Evolutionary conservation across 2,888 invertebrate species (phyloP), one percentile per base, ranked within the genome.

Genomic region (Ametastegia equiseti): DNA sequence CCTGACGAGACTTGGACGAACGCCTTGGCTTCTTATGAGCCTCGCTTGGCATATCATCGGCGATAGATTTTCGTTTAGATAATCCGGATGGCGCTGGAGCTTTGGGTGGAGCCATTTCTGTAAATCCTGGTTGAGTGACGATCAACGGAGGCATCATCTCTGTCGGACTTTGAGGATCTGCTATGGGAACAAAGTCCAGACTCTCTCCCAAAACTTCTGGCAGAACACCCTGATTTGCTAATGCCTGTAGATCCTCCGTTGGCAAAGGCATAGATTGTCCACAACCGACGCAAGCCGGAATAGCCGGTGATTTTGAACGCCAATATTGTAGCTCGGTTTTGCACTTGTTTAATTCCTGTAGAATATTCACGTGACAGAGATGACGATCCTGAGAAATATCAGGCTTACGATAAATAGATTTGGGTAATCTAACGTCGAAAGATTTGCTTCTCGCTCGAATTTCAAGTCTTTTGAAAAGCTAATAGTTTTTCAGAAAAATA

Each of bases 241-340:
- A 88, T 30, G 93, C 93, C 86, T 94, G 94, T 65, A 94, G 89
- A 87, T 95, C 95, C 85, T 95, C 95, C 2, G 92, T 91, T 0
- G 93, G 93, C 77, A 94, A 91, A 7, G 93, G 92, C 84, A 94
- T 93, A 81, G 93, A 93, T 81, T 93, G 94, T 81, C 97, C 96
- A 89, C 97, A 97, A 85, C 95, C 94, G 47, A 94, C 95, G 89
- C 97, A 97, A 81, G 95, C 94, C 83, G 95, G 94, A 86, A 94
- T 94, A 84, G 97, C 96, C 13, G 97, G 97, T 83, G 97, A 97
- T 87, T 97, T 97, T 60, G 97, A 97, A 82, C 97, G 95, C 97
- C 97, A 97, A 92, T 97, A 97, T 92, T 97, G 97, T 88, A 97
- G 92, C 92, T 97, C 97, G 47, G 97, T 97, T 93, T 97, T 97